Evolutionary conservation across 2,113 vertebrate species (phyloP).

Genomic region (Psittacus erithacus): DNA sequence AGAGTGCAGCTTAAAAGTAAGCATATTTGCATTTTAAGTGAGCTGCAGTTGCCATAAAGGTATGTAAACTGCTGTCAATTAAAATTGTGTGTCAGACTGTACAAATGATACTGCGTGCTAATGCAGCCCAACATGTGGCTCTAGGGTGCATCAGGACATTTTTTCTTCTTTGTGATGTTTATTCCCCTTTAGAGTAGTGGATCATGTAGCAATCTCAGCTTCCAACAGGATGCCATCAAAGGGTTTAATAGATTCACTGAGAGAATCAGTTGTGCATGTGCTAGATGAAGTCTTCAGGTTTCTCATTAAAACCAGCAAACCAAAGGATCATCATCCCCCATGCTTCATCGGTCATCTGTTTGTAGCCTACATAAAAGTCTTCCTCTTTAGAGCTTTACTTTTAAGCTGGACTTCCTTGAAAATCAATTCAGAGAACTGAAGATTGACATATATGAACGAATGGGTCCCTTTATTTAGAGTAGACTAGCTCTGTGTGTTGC

Average conservation of each 20-base stretch:
- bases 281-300: neutral
- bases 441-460: neutral
- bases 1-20: neutral
- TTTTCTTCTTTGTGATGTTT: neutral
- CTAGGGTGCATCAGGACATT: rapidly evolving
- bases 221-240: neutral
- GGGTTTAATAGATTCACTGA: neutral
- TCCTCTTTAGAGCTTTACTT: neutral
- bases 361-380: neutral
- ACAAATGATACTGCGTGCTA: rapidly evolving
- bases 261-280: neutral
- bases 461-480: neutral
- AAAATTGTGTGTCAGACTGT: rapidly evolving
- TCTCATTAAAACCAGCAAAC: neutral
- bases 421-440: neutral
- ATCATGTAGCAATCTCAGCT: neutral
- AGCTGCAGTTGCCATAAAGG: neutral
- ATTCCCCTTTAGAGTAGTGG: neutral
- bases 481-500: neutral
- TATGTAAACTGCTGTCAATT: neutral
- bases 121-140: neutral
- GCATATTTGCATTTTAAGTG: neutral
- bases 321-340: neutral
- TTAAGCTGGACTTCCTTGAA: neutral
- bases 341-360: neutral